Base-by-base conservation (phyloP, 35 echinoderm and acorn worm species). In the Heliocidaris erythrogramma region DNA sequence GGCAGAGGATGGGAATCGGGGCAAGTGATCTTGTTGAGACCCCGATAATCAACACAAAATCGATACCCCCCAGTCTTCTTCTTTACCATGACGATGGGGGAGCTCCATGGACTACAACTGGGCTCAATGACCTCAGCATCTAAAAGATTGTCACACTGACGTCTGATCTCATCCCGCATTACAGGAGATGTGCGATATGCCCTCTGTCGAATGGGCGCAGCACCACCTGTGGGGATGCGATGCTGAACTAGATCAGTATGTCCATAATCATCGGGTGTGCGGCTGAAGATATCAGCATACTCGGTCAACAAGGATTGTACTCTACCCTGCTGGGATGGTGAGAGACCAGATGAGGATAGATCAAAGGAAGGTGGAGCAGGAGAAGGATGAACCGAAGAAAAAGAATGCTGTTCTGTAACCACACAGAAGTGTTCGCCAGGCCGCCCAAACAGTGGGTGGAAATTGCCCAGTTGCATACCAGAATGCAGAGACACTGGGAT, bases 1-100 rank as follows among this genome's bases (percentile, higher is more conserved):
- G 96, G 96, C 0, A 98, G 42, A 6, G 94, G 86, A 48, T 95
- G 96, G 9, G 96, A 95, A 47, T 98, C 97, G 42, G 95, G 93
- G 5, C 50, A 13, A 7, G 96, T 96, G 9, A 95, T 60, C 29
- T 65, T 93, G 49, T 97, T 97, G 18, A 97, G 30, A 65, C 61
- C n/a, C 3, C 90, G 42, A 60, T 94, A 95, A 94, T 97, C 94
- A 27, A 97, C 60, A 85, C 96, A 97, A 91, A 96, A 95, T 31
- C 96, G 42, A 84, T 84, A 69, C 11, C 30, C 30, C 18, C 88
- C 94, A 85, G 96, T 86, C 24, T 94, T 93, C 92, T 97, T 97
- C 86, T 96, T 87, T 32, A 97, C 94, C 48, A 96, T 65, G 9
- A 97, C 96, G 7, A 97, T 92, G 14, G 96, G 96, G 5, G 96